Evolutionary conservation across 1,140 invertebrate species (phyloP).

Genomic region (Campoletis sonorensis): DNA sequence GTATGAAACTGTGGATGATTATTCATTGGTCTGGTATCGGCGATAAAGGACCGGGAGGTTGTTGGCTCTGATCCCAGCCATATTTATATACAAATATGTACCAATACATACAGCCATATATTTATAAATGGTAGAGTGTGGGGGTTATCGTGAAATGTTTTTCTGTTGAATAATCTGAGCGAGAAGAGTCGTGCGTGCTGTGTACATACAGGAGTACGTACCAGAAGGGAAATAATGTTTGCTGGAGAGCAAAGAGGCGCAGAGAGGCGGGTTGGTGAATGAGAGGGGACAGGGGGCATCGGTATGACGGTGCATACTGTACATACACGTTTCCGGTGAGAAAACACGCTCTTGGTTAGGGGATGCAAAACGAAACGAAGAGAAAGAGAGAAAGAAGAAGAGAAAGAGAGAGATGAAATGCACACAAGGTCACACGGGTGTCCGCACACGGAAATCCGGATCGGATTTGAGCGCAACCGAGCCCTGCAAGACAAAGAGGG

Average conservation of each 20-base stretch:
- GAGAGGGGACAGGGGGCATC: conserved; percentile 49
- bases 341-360: conserved; percentile 51
- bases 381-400: neutral
- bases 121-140: no score
- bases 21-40: conserved; percentile 39
- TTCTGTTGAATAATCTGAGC: conserved; percentile 38
- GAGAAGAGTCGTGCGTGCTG: conserved; percentile 40
- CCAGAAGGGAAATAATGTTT: conserved; percentile 50
- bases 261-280: conserved; percentile 42
- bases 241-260: conserved; percentile 31
- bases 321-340: conserved; percentile 53
- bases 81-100: no score
- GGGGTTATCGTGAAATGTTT: conserved; percentile 20
- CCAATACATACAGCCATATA: no score
- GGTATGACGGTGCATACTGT: conserved; percentile 64
- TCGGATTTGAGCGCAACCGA: conserved; percentile 61
- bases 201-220: conserved; percentile 44
- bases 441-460: conserved; percentile 72
- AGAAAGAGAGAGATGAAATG: conserved; percentile 60
- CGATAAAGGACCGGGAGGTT: conserved; percentile 44
- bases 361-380: neutral
- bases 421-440: conserved; percentile 70
- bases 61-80: neutral
- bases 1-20: conserved; percentile 36
- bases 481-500: conserved; percentile 46